Base-by-base conservation (phyloP, 2,888 invertebrate genomes). In the Caenorhabditis sp. region DNA sequence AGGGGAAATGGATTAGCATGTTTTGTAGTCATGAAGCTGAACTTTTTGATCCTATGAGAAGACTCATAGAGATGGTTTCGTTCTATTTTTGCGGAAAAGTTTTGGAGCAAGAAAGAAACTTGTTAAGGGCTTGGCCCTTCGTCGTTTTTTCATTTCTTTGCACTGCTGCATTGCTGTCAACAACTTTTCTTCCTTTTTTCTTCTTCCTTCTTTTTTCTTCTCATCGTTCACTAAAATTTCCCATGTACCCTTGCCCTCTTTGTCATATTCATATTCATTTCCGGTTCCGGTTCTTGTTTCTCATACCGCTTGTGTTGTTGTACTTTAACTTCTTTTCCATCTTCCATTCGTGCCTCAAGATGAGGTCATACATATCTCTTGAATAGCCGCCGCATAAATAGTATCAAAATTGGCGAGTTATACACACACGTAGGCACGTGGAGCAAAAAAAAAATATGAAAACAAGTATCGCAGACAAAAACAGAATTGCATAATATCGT, bases 401-500 rank as follows among this genome's bases (percentile, higher is more conserved):
- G 56, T 56, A 32, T 15, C 32, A 35, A 56, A 56, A 56, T 56
- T 56, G 56, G 56, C 9, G 56, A 56, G 56, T 20, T 56, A 56
- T n/a, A 56, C 56, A 56, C 28, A 32, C 56, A 56, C 56, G 56
- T 56, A 32, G 50, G 58, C 65, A 65, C 47, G 58, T 58, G 74
- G n/a, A n/a, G n/a, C n/a, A n/a, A n/a, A n/a, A n/a, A n/a, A n/a
- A 74, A 74, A 62, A 65, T 44, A 70, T 22, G 62, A 53, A 74
- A 65, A 74, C 65, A 56, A 74, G 60, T 58, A 74, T 74, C 61
- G 60, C 60, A 67, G 68, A 67, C 67, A 67, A 74, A 74, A 74
- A 74, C 74, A 74, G 65, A 74, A 65, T 65, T 28, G 65, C 65
- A 74, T 74, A 65, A 74, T 74, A 74, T 74, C 74, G 74, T 65